Percentiles rank a stretch among this genome's conserved stretches.
These are phyloP conservation scores for Lycophotia porphyrea DNA, from an alignment of 2,888 invertebrate species.

Conservation along the genomic window DNA sequence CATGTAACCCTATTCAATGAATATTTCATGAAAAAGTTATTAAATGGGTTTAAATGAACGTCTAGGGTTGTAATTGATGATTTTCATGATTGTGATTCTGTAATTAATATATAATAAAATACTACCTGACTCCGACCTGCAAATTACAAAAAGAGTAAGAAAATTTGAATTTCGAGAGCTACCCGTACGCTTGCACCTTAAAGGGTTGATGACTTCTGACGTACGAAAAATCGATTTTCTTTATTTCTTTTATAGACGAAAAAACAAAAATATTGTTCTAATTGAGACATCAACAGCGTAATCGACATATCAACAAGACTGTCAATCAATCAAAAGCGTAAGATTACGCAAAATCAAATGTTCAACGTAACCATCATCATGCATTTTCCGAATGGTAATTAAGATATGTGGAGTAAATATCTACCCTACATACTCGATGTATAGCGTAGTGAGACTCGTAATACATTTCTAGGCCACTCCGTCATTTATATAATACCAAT, in stretches of 20 bases:
- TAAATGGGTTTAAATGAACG: too few relatives aligned
- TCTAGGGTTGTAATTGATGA: too few relatives aligned
- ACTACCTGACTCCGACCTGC: too few relatives aligned
- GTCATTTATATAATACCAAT: slow-evolving; percentile 57
- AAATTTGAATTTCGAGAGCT: too few relatives aligned
- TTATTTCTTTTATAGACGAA: background rate
- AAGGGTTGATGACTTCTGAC: background rate
- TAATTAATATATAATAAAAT: too few relatives aligned
- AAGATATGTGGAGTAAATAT: slow-evolving; percentile 8
- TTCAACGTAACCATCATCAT: background rate
- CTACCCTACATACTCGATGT: background rate
- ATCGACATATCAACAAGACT: background rate
- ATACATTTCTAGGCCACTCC: slow-evolving; percentile 48
- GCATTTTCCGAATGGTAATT: slow-evolving; percentile 13
- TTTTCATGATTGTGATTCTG: too few relatives aligned
- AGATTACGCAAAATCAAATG: background rate
- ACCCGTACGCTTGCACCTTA: too few relatives aligned
- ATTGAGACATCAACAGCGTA: background rate
- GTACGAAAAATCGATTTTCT: background rate
- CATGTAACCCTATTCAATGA: too few relatives aligned
- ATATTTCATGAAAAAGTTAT: too few relatives aligned
- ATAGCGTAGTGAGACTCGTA: background rate
- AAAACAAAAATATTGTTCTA: background rate
- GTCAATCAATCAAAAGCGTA: slow-evolving; percentile 9
- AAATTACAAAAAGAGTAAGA: too few relatives aligned